These are phyloP conservation scores for Tenthredo amoena DNA, from an alignment of 2,888 invertebrate genomes.

Conservation along the genomic window DNA sequence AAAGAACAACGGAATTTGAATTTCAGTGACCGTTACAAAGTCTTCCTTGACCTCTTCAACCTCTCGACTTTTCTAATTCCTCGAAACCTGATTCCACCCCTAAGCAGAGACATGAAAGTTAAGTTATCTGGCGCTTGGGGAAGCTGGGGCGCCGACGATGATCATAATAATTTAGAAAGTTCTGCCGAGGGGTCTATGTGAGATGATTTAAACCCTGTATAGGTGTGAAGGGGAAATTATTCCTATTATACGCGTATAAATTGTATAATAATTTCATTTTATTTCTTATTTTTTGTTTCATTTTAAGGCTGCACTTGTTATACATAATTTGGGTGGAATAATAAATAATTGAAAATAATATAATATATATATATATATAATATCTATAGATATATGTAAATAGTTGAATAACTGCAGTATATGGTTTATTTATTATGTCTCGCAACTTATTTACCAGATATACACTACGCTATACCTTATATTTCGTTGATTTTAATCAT, in stretches of 20 bases:
- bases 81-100: constrained; percentile 92
- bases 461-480: background rate
- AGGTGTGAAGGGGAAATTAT: background rate
- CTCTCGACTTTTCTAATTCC: constrained; percentile 98
- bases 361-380: background rate
- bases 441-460: too few species aligned
- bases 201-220: constrained; percentile 32
- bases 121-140: constrained; percentile 84
- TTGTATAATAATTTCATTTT: background rate
- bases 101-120: constrained; percentile 90
- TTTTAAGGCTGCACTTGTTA: background rate
- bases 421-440: background rate
- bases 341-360: background rate
- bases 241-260: background rate
- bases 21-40: constrained; percentile 98
- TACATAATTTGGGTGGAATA: background rate
- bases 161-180: constrained; percentile 67
- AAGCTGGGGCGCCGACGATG: constrained; percentile 78
- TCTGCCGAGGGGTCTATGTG: constrained; percentile 67
- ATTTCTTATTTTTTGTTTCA: background rate
- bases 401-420: background rate
- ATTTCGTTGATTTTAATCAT: background rate
- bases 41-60: constrained; percentile 98
- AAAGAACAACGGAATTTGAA: background rate
- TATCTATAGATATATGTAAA: constrained; percentile 2